These are phyloP conservation scores for Melanotaenia duboulayi DNA, from an alignment of 2,113 vertebrate species.

Conservation along the genomic window DNA sequence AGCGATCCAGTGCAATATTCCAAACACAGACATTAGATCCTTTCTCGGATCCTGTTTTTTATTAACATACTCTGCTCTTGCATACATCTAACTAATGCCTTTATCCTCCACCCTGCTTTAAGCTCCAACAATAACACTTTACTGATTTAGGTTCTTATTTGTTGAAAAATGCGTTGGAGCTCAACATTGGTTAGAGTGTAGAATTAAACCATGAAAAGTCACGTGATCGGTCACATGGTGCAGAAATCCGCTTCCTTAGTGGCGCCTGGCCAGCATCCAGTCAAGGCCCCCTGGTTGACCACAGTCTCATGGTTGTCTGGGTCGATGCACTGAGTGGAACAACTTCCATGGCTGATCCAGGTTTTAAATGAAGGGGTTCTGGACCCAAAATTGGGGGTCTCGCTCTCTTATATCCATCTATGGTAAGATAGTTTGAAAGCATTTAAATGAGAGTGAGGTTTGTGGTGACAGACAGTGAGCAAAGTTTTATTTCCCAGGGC, in stretches of 20 bases:
- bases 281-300: conserved; percentile 74
- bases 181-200: conserved; percentile 17
- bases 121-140: conserved; percentile 18
- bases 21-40: background rate
- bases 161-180: conserved; percentile 14
- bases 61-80: conserved; percentile 11
- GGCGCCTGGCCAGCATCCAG: conserved; percentile 75
- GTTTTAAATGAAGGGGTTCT: conserved; percentile 77
- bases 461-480: conserved; percentile 43
- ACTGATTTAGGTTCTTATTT: conserved; percentile 45
- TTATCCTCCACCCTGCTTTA: background rate
- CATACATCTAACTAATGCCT: background rate
- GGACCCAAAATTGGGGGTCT: conserved; percentile 76
- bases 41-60: background rate
- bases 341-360: conserved; percentile 59
- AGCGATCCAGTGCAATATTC: conserved; percentile 5
- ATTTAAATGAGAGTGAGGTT: conserved; percentile 68
- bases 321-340: conserved; percentile 61
- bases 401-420: conserved; percentile 55
- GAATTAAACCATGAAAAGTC: conserved; percentile 39
- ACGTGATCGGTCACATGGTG: conserved; percentile 65
- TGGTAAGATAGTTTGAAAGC: conserved; percentile 60
- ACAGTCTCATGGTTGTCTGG: conserved; percentile 79
- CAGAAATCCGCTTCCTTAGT: conserved; percentile 63
- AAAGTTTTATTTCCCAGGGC: conserved; percentile 47